Conservation (phyloP, 2,797 vertebrate genomes). For the Enteromius treurensis region DNA sequence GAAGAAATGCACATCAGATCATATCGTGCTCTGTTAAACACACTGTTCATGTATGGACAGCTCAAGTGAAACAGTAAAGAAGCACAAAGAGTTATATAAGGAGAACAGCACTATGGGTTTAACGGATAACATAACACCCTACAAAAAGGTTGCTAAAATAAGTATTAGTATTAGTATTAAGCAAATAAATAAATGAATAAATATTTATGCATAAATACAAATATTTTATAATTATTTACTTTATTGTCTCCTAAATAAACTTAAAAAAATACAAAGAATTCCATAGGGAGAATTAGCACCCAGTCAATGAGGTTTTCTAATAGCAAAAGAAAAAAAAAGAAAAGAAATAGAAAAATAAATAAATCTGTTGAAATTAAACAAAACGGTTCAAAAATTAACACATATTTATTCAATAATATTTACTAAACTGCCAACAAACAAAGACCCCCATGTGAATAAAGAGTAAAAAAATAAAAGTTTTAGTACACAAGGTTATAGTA, state of each 20-base stretch:
- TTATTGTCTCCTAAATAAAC: neutral
- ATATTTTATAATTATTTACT: neutral
- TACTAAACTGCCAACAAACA: too few relatives aligned
- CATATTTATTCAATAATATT: too few relatives aligned
- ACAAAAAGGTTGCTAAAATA: neutral
- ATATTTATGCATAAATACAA: neutral
- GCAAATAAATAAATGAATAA: neutral
- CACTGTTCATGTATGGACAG: constrained; percentile 10
- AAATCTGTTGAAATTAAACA: too few relatives aligned
- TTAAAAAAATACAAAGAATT: neutral
- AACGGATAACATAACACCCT: neutral
- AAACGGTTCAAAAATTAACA: too few relatives aligned
- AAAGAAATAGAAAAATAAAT: neutral
- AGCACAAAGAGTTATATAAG: neutral
- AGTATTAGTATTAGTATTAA: neutral
- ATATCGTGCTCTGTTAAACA: neutral
- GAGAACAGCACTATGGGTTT: neutral
- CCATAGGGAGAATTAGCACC: too few relatives aligned
- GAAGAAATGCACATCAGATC: constrained; percentile 27
- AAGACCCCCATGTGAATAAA: neutral
- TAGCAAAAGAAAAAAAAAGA: neutral
- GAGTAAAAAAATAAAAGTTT: neutral
- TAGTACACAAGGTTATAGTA: too few relatives aligned
- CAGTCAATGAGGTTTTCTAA: neutral
- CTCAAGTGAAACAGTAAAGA: neutral